Percentiles rank a stretch among this genome's conserved stretches.
phyloP scores from a whole-genome alignment of 1,140 invertebrate species.

The Geopemphigus sp. region DNA sequence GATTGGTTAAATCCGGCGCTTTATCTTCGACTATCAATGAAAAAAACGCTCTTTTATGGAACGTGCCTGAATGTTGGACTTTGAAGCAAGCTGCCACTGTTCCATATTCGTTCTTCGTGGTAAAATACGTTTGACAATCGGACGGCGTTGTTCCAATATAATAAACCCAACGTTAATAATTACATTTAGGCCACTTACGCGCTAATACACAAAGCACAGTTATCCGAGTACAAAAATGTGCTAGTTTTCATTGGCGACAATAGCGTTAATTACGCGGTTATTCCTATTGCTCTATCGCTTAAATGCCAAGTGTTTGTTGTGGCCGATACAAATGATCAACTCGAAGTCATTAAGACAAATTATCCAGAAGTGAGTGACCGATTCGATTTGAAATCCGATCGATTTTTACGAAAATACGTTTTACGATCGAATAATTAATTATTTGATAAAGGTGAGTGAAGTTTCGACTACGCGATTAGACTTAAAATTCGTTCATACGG shows the following conservation, averaged over 20 bases:
- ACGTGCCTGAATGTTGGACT: slow-evolving; percentile 62
- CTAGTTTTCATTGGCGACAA: not conserved
- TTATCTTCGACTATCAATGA: slow-evolving; percentile 9
- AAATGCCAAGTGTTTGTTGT: slow-evolving; percentile 30
- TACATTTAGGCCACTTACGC: slow-evolving; percentile 1
- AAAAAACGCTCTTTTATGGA: slow-evolving; percentile 56
- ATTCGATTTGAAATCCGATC: too few species aligned
- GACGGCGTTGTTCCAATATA: not conserved
- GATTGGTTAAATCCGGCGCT: slow-evolving; percentile 17
- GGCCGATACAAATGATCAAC: slow-evolving; percentile 13
- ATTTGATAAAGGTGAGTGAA: slow-evolving; percentile 17
- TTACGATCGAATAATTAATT: not conserved
- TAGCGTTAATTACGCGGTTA: not conserved
- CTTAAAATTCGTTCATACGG: slow-evolving; percentile 24
- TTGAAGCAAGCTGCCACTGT: slow-evolving; percentile 65
- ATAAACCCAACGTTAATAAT: not conserved
- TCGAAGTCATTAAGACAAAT: not conserved
- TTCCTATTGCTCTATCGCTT: not conserved
- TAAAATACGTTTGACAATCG: slow-evolving; percentile 33
- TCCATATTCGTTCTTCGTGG: slow-evolving; percentile 63
- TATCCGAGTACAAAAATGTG: slow-evolving; percentile 30
- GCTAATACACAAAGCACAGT: slow-evolving; percentile 32
- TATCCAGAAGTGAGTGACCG: not conserved
- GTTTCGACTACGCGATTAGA: slow-evolving; percentile 1
- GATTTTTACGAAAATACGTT: not conserved